phyloP scores from a whole-genome alignment of 2,797 vertebrate genomes.

The Neopelma chrysocephalum region DNA sequence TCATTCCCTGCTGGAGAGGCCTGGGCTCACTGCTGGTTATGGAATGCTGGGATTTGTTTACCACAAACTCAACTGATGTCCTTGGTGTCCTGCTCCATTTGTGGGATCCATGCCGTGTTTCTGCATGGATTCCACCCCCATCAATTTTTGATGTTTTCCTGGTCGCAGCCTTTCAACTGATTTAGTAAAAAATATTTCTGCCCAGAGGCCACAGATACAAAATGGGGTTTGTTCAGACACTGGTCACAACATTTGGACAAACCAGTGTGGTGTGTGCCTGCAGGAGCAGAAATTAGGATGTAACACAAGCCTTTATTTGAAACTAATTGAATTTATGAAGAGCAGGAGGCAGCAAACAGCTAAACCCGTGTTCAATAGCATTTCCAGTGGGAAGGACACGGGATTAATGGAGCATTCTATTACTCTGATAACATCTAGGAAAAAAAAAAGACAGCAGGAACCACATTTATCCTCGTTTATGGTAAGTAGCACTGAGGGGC shows the following conservation, averaged over 20 bases:
- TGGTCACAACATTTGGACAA: not conserved
- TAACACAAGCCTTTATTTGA: not conserved
- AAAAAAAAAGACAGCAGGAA: not conserved
- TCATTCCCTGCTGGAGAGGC: not conserved
- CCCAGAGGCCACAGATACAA: not conserved
- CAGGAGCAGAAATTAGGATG: not conserved
- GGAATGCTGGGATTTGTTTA: not conserved
- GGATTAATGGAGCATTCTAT: not conserved
- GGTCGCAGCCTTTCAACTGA: not conserved
- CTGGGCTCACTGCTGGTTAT: not conserved
- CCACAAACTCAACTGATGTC: not conserved
- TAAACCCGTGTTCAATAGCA: not conserved
- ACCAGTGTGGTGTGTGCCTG: not conserved
- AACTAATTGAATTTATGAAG: slow-evolving; percentile 36
- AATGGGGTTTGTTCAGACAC: not conserved
- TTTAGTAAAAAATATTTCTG: not conserved
- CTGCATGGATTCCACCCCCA: not conserved
- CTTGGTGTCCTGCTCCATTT: not conserved
- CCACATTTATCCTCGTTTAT: not conserved
- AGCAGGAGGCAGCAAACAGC: slow-evolving; percentile 22
- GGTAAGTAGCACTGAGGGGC: not conserved
- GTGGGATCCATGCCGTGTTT: not conserved
- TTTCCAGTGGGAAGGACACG: not conserved
- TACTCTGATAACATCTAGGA: not conserved
- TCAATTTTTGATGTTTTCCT: not conserved